These are phyloP conservation scores for Camponotus vicinus DNA, from an alignment of 1,140 invertebrate genomes.

Conservation along the genomic window DNA sequence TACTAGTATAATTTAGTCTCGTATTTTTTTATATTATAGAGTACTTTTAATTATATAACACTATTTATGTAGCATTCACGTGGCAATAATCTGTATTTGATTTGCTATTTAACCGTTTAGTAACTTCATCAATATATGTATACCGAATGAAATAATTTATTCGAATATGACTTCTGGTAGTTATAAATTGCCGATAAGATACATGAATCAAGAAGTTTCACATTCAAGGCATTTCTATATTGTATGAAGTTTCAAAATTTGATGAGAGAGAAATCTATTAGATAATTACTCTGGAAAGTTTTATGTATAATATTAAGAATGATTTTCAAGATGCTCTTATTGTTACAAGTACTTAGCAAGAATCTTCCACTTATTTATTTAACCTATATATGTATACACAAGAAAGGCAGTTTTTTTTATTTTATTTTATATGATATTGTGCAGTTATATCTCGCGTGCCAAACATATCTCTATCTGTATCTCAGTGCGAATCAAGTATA, in stretches of 20 bases:
- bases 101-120: neutral
- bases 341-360: neutral
- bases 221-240: neutral
- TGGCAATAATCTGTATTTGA: neutral
- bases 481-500: neutral
- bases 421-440: neutral
- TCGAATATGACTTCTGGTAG: neutral
- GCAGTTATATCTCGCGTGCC: neutral
- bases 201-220: neutral
- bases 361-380: neutral
- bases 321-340: neutral
- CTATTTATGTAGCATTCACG: neutral
- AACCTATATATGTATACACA: too few species aligned
- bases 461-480: constrained; percentile 10
- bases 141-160: neutral
- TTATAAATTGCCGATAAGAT: neutral
- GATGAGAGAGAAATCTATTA: neutral
- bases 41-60: neutral
- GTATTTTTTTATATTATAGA: neutral
- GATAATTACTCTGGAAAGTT: neutral
- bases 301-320: neutral
- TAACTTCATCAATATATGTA: neutral
- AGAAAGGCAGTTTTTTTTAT: neutral
- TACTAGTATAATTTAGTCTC: neutral
- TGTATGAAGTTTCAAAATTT: neutral